Base-by-base conservation (phyloP, 2,113 vertebrate genomes). In the Odontophorus gujanensis region DNA sequence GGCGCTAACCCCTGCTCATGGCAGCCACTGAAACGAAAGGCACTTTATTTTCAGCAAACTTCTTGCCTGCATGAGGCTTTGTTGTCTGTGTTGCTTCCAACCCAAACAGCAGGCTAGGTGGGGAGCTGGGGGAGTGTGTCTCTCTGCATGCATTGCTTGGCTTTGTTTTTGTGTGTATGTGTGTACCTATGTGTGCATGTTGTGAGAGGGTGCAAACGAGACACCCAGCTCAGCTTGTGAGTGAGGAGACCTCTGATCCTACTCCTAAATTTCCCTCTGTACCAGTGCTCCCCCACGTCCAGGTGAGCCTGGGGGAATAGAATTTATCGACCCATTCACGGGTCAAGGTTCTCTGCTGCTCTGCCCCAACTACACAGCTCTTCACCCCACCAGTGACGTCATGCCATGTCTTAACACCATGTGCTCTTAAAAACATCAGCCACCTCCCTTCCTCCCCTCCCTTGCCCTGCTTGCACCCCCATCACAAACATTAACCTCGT, bases 371-470 rank as follows among this genome's bases (percentile, higher is more conserved):
- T 93, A 87, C 82, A 59, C 62, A 90, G 74, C 80, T 67, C 77
- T 93, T 96, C 88, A 94, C 85, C 95, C 93, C 92, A 95, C 92
- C 91, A 92, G 91, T 96, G 95, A 96, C 58, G 2, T 88, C 81
- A 85, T 87, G 88, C 88, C 90, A 59, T 94, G 83, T 74, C 76
- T 93, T 96, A 96, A 96, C 88, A 84, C 77, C 62, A 48, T 93
- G 62, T 86, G 81, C 85, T 92, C 90, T 91, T 85, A 91, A 95
- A 94, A 83, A 85, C 85, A 85, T 95, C 63, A 62, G 62, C 59
- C 48, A 93, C 85, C 32, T 92, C 67, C 94, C 65, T 78, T 81
- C 73, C 81, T 93, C 78, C 71, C 88, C 85, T 90, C 48, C 69
- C 73, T n/a, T 76, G 26, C n/a, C 72, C 58, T 30, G 4, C 21